Base-by-base conservation (phyloP, 1,140 invertebrate species). In the Onthophagus taurus region DNA sequence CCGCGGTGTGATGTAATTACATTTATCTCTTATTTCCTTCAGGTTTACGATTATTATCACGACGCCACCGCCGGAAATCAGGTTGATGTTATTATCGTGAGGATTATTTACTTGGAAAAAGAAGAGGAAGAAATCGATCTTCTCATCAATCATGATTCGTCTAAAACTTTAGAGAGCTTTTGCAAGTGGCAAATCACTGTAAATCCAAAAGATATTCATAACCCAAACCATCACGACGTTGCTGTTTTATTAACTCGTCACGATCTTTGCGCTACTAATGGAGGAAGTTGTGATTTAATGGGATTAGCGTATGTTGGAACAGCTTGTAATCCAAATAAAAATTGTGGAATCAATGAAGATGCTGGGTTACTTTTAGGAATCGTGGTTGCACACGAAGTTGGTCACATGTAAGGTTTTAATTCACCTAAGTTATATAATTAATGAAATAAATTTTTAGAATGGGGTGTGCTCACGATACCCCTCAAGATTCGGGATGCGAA, bases 201-300 rank as follows among this genome's bases (percentile, higher is more conserved):
- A 33, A 84, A 85, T 66, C 74, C 77, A 0, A 67, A 69, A 37
- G 74, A 79, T 51, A 66, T 72, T n/a, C 60, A 66, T 4, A 75
- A 79, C 61, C 79, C 80, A 0, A 75, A 80, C 52, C 83, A 87
- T 60, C 81, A 82, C 57, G 84, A 87, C 58, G 73, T 85, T 11
- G 83, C 79, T 2, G 70, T 84, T 42, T 67, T 87, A 6, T 54
- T 87, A 8, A 87, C 83, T 6, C 62, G 60, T 26, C 57, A 59
- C 48, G 61, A 60, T 53, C 48, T 61, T 23, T 64, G 62, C 49
- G 49, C 57, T 6, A 52, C 60, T 18, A 79, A 71, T 39, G 49
- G 71, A 48, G 65, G 71, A 24, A 70, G 72, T 6, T 84, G 81
- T 56, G 71, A 71, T 37, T 72, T 81, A 0, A 65, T 81, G 45